Evolutionary conservation across 1,140 invertebrate genomes (phyloP).

Genomic region (Cecropterus lyciades): DNA sequence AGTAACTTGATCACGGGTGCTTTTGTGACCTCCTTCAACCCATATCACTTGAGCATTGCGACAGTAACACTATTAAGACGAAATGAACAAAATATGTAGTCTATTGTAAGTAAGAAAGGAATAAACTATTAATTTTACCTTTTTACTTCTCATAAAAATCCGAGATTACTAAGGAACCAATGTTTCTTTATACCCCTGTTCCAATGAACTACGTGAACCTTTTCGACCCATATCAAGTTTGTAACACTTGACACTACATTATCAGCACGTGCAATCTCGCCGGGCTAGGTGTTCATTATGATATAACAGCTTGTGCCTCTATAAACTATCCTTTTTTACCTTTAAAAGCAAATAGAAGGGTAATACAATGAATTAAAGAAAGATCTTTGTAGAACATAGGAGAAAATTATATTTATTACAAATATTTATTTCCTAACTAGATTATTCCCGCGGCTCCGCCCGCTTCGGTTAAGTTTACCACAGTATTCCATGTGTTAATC

Average conservation of each 20-base stretch:
- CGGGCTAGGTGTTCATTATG: conserved; percentile 24
- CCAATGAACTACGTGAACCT: conserved; percentile 10
- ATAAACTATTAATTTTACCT: neutral
- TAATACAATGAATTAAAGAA: too few relatives aligned
- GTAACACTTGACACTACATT: conserved; percentile 34
- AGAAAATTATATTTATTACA: too few relatives aligned
- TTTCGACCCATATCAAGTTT: conserved; percentile 30
- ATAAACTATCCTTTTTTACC: conserved; percentile 23
- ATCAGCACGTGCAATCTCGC: conserved; percentile 28
- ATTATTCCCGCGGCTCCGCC: too few relatives aligned
- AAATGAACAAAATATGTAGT: neutral
- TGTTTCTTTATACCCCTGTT: neutral
- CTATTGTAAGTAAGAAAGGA: neutral
- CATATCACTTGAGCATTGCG: conserved; percentile 25
- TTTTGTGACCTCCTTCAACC: conserved; percentile 57
- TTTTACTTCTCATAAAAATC: neutral
- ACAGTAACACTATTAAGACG: too few relatives aligned
- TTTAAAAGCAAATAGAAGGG: neutral
- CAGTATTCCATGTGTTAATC: too few relatives aligned
- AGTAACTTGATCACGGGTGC: conserved; percentile 36
- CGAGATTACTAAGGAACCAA: neutral
- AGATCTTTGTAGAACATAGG: too few relatives aligned
- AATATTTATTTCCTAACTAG: too few relatives aligned
- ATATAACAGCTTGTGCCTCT: conserved; percentile 22
- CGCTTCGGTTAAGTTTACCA: too few relatives aligned